A percentile compares a stretch with the other conserved stretches of the same genome.
Evolutionary conservation across 2,888 invertebrate species (phyloP).

Genomic region (Scaptomyza reducta): DNA sequence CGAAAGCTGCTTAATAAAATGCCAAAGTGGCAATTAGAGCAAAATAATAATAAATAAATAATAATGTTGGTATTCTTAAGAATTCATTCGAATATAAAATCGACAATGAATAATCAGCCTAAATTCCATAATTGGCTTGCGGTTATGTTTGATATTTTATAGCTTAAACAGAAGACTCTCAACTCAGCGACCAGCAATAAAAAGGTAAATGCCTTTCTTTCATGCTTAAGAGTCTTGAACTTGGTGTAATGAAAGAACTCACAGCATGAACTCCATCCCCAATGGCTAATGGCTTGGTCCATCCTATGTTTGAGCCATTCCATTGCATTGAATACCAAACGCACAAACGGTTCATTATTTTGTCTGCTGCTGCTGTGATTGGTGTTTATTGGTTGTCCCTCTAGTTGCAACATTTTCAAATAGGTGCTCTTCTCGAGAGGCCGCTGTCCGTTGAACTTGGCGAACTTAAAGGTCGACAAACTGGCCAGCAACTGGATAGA

Average conservation of each 20-base stretch:
- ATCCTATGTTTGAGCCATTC: not conserved
- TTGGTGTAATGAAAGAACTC: slow-evolving; percentile 1
- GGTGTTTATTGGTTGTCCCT: not conserved
- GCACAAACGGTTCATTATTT: slow-evolving; percentile 41
- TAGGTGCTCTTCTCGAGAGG: no score
- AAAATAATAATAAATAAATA: not conserved
- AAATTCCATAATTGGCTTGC: slow-evolving; percentile 2
- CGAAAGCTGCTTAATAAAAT: not conserved
- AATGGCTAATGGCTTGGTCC: slow-evolving; percentile 32
- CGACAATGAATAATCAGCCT: slow-evolving; percentile 17
- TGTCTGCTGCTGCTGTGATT: slow-evolving; percentile 16
- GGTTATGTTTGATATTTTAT: slow-evolving; percentile 24
- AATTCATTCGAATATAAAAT: slow-evolving; percentile 19
- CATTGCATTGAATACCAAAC: slow-evolving; percentile 26
- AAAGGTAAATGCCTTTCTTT: slow-evolving; percentile 10
- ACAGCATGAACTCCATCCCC: not conserved
- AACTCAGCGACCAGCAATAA: slow-evolving; percentile 15
- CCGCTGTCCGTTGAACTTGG: slow-evolving; percentile 31
- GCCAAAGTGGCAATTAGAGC: slow-evolving; percentile 21
- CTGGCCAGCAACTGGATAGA: slow-evolving; percentile 46
- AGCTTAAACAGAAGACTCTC: slow-evolving; percentile 4
- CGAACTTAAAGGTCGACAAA: slow-evolving; percentile 45
- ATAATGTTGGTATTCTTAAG: slow-evolving; percentile 1
- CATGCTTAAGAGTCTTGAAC: slow-evolving; percentile 2
- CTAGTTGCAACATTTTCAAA: not conserved